Percentiles rank a stretch among this genome's conserved stretches.
Evolutionary conservation across 2,888 invertebrate species (phyloP).

Genomic region (Aphidoletes aphidimyza): DNA sequence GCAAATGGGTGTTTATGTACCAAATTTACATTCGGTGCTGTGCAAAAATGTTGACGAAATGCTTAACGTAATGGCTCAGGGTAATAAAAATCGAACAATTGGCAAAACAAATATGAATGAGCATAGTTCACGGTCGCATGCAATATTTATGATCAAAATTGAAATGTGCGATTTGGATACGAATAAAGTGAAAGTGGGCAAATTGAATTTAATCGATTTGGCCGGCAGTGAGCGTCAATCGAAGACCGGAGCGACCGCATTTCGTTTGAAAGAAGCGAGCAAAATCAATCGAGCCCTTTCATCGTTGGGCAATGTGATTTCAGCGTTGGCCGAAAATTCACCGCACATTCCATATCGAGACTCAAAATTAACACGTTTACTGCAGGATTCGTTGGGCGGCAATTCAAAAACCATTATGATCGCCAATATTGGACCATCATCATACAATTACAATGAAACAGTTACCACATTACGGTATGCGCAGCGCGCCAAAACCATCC

Average conservation of each 20-base stretch:
- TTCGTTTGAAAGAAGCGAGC: constrained; percentile 90
- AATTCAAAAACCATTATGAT: constrained; percentile 99
- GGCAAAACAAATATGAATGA: constrained; percentile 98
- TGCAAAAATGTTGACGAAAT: constrained; percentile 96
- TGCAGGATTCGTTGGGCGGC: constrained; percentile 98
- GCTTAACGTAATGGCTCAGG: constrained; percentile 90
- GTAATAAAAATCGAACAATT: constrained; percentile 94
- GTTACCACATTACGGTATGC: constrained; percentile 96
- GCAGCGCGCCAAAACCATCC: constrained; percentile 97
- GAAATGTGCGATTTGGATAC: constrained; percentile 86
- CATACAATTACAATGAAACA: constrained; percentile 97
- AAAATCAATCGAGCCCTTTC: constrained; percentile 97
- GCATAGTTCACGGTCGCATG: constrained; percentile 97
- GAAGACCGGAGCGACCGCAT: constrained; percentile 95
- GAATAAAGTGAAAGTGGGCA: constrained; percentile 79
- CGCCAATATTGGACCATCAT: constrained; percentile 97
- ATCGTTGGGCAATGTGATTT: constrained; percentile 98
- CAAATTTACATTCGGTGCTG: constrained; percentile 92
- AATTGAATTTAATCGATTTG: constrained; percentile 96
- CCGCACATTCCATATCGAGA: constrained; percentile 97
- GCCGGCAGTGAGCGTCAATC: constrained; percentile 98
- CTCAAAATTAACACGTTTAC: constrained; percentile 93
- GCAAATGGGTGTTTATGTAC: constrained; percentile 89
- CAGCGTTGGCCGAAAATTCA: constrained; percentile 93
- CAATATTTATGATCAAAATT: constrained; percentile 97